Conservation (phyloP, 2,888 invertebrate species). For the Drosophila hamatofila region DNA sequence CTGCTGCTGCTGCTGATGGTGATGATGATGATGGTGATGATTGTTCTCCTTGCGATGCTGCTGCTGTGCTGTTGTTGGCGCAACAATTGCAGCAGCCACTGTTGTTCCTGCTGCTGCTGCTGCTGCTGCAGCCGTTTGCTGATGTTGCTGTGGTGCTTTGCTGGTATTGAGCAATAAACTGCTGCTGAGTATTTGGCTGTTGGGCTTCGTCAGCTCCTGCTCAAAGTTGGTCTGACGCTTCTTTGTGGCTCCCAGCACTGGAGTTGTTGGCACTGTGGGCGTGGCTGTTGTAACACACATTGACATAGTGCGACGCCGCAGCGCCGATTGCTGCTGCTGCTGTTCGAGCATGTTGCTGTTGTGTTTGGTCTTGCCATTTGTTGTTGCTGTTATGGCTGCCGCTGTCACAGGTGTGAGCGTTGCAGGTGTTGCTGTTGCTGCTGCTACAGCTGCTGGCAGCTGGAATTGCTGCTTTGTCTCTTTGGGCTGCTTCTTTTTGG, state of each 20-base stretch:
- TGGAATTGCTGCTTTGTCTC: constrained; percentile 28
- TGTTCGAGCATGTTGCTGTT: constrained; percentile 29
- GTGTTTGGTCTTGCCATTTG: constrained; percentile 69
- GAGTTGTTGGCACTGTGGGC: constrained; percentile 40
- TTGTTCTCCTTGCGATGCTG: constrained; percentile 73
- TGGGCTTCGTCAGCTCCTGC: constrained; percentile 80
- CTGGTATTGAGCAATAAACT: constrained; percentile 66
- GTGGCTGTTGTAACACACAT: constrained; percentile 59
- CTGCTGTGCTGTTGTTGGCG: constrained; percentile 34
- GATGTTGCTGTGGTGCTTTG: constrained; percentile 42
- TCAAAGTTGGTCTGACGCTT: constrained; percentile 86
- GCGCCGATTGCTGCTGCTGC: constrained; percentile 42
- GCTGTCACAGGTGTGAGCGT: constrained; percentile 27
- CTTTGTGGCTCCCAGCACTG: constrained; percentile 53
- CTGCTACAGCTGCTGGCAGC: constrained; percentile 19
- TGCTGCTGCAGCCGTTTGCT: constrained; percentile 16
- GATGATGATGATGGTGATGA: constrained; percentile 47
- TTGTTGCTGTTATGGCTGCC: constrained; percentile 28
- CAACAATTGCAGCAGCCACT: constrained; percentile 6
- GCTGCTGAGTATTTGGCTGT: constrained; percentile 71
- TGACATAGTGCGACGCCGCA: constrained; percentile 74
- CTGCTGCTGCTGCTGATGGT: constrained; percentile 14
- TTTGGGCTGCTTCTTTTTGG: constrained; percentile 50
- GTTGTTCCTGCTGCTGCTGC: constrained; percentile 28
- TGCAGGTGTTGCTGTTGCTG: constrained; percentile 11